Conservation (phyloP, 1,140 invertebrate species). For the Drosophila bocqueti region DNA sequence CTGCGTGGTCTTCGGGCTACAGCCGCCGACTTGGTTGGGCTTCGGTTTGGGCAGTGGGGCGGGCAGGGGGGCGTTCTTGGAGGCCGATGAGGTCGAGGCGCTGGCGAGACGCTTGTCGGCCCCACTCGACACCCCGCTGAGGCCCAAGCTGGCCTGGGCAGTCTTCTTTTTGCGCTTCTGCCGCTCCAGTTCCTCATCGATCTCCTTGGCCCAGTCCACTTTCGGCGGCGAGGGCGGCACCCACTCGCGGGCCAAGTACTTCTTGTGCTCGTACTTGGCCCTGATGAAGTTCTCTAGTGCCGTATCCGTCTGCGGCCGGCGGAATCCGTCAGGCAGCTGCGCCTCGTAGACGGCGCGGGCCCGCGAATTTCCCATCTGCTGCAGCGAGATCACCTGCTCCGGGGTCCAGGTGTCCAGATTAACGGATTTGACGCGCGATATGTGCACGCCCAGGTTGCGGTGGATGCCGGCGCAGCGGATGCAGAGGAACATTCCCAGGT, state of each 20-base stretch:
- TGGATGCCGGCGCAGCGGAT: slow-evolving; percentile 99
- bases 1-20: slow-evolving; percentile 90
- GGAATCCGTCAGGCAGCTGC: slow-evolving; percentile 97
- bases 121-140: slow-evolving; percentile 70
- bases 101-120: slow-evolving; percentile 55
- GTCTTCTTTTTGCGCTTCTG: slow-evolving; percentile 92
- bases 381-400: slow-evolving; percentile 96
- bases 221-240: slow-evolving; percentile 94
- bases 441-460: slow-evolving; percentile 98
- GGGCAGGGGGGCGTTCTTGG: slow-evolving; percentile 76
- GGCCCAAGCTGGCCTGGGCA: slow-evolving; percentile 81
- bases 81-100: slow-evolving; percentile 27
- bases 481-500: slow-evolving; percentile 98
- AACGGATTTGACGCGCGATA: slow-evolving; percentile 99
- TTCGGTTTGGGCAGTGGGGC: slow-evolving; percentile 86
- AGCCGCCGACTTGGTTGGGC: slow-evolving; percentile 80
- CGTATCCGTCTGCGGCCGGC: slow-evolving; percentile 97
- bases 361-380: slow-evolving; percentile 99
- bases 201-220: slow-evolving; percentile 92
- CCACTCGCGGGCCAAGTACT: slow-evolving; percentile 99
- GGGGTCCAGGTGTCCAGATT: slow-evolving; percentile 99
- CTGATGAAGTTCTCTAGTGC: slow-evolving; percentile 97
- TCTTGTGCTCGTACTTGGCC: slow-evolving; percentile 99
- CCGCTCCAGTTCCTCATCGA: slow-evolving; percentile 93
- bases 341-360: slow-evolving; percentile 99